A percentile compares a stretch with the other conserved stretches of the same genome.
phyloP scores from a whole-genome alignment of 2,888 invertebrate genomes.

The Heliconius sara region DNA sequence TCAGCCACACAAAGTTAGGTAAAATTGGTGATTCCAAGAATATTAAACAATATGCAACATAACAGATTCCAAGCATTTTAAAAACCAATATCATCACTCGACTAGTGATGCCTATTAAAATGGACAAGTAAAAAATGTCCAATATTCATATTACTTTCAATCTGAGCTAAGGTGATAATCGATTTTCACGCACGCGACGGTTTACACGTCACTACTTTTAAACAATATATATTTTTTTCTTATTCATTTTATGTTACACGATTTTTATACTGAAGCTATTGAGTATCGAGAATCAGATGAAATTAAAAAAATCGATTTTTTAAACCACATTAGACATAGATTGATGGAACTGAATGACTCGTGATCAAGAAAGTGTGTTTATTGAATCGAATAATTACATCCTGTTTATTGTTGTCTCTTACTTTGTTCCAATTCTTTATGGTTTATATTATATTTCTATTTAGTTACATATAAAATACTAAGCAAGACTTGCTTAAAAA shows the following conservation, averaged over 20 bases:
- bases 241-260: neutral
- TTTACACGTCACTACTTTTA: constrained; percentile 33
- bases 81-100: constrained; percentile 7
- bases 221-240: constrained; percentile 24
- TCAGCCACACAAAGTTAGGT: neutral
- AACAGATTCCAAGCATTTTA: neutral
- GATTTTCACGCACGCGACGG: constrained; percentile 36
- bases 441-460: constrained; percentile 2
- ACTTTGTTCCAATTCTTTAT: neutral
- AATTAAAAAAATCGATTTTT: constrained; percentile 16
- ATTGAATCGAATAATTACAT: constrained; percentile 26
- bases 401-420: constrained; percentile 25
- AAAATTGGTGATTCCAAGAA: neutral
- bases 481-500: no score
- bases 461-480: neutral
- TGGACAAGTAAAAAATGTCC: constrained; percentile 15
- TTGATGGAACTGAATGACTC: constrained; percentile 16
- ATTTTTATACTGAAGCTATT: constrained; percentile 24
- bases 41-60: neutral
- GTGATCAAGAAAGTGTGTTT: constrained; percentile 25
- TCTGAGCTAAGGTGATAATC: constrained; percentile 28
- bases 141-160: constrained; percentile 20
- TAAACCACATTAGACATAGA: constrained; percentile 11
- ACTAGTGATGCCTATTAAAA: constrained; percentile 9
- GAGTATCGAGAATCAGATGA: neutral